Evolutionary conservation across 2,113 vertebrate species (phyloP).

Genomic region (Callaeas wilsoni): DNA sequence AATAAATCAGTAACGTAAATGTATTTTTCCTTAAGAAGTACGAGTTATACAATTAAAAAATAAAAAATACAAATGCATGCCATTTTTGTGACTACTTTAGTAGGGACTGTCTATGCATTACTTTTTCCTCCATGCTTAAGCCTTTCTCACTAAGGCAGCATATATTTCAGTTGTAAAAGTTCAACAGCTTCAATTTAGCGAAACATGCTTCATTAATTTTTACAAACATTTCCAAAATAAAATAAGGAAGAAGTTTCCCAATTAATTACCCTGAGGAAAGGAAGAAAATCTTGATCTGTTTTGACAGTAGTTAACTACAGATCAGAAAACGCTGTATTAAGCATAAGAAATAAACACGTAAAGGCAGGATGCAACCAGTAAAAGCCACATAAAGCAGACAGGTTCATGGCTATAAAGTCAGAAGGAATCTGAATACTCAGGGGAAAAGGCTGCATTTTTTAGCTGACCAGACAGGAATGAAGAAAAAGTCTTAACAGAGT

Average conservation of each 20-base stretch:
- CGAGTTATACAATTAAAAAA: conserved; percentile 1
- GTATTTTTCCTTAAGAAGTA: neutral
- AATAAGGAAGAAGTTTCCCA: conserved; percentile 12
- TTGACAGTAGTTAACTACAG: conserved; percentile 11
- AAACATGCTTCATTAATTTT: conserved; percentile 61
- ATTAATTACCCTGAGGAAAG: conserved; percentile 19
- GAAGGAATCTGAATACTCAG: neutral
- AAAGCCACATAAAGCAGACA: neutral
- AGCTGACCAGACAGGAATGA: neutral
- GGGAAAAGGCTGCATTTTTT: neutral
- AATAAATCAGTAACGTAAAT: neutral
- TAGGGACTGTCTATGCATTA: neutral
- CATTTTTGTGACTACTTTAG: conserved; percentile 15
- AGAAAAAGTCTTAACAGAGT: neutral
- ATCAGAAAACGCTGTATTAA: neutral
- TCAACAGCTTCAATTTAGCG: conserved; percentile 31
- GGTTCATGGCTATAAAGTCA: neutral
- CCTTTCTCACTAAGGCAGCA: neutral
- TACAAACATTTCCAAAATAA: conserved; percentile 60
- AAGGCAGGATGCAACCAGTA: neutral
- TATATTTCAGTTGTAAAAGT: conserved; percentile 16
- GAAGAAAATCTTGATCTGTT: conserved; percentile 7
- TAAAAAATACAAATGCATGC: neutral
- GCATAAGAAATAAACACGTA: neutral
- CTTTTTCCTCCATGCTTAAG: neutral